A percentile compares a stretch with the other conserved stretches of the same genome.
Conservation (phyloP, 2,888 invertebrate genomes). For the Hirudinaria manillensis region DNA sequence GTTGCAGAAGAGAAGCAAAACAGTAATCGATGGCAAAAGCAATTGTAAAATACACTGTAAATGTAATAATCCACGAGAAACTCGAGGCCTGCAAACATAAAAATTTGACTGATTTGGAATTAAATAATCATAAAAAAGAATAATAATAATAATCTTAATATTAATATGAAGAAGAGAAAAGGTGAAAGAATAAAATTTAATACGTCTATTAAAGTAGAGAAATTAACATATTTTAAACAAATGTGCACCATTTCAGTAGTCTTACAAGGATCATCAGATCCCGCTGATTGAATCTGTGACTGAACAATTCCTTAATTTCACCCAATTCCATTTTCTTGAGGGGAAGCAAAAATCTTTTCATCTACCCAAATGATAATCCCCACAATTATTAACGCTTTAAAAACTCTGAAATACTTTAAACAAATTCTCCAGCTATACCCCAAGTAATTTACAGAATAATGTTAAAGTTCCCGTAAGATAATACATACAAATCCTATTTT, state of each 20-base stretch:
- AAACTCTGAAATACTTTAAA: no score
- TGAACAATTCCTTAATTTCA: conserved; percentile 16
- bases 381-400: no score
- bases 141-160: background rate
- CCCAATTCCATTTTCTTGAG: conserved; percentile 16
- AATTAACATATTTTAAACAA: background rate
- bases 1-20: conserved; percentile 17
- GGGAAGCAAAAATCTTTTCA: conserved; percentile 10
- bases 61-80: conserved; percentile 5
- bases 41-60: conserved; percentile 4
- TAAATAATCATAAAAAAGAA: background rate
- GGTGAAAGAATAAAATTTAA: no score
- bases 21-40: conserved; percentile 9
- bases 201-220: background rate
- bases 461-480: no score
- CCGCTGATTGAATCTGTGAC: background rate
- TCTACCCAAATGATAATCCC: background rate
- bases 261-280: conserved; percentile 13
- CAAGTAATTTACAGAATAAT: no score
- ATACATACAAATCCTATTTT: background rate
- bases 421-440: no score
- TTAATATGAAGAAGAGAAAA: no score
- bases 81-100: background rate
- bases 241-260: background rate
- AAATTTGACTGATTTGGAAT: background rate